phyloP scores from a whole-genome alignment of 2,797 vertebrate species.

The Labeo calbasu region DNA sequence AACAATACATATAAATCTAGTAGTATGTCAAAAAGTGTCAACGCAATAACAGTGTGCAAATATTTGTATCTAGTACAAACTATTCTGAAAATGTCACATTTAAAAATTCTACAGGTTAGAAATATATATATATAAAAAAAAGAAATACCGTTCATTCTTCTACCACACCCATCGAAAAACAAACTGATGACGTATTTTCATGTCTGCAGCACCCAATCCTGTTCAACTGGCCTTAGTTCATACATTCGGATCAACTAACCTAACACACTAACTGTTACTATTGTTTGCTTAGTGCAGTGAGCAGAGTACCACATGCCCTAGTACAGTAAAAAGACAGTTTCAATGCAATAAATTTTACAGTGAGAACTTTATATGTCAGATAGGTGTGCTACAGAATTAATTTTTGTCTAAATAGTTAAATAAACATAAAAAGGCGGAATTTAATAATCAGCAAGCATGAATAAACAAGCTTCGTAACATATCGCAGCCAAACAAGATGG shows the following conservation, averaged over 20 bases:
- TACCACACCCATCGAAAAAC: conserved; percentile 29
- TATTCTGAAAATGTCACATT: background rate
- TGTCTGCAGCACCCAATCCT: conserved; percentile 49
- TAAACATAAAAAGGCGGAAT: background rate
- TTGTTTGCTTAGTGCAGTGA: conserved; percentile 38
- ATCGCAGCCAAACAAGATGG: conserved; percentile 14
- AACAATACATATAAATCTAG: background rate
- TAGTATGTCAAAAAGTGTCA: background rate
- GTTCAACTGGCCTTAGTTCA: conserved; percentile 67
- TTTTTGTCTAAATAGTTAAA: background rate
- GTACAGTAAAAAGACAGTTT: background rate
- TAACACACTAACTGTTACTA: conserved; percentile 8
- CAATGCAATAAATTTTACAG: conserved; percentile 3
- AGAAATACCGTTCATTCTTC: background rate
- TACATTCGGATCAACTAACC: conserved; percentile 42
- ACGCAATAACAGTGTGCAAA: background rate
- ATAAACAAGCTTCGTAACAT: background rate
- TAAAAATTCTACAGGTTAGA: background rate
- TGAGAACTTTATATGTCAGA: background rate
- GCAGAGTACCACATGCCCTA: background rate
- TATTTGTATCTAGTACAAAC: conserved; percentile 14
- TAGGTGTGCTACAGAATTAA: background rate
- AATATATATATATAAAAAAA: background rate
- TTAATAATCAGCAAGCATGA: background rate
- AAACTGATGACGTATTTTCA: conserved; percentile 30